These are phyloP conservation scores for Yponomeuta malinellus DNA, from an alignment of 2,888 invertebrate species.

Conservation along the genomic window DNA sequence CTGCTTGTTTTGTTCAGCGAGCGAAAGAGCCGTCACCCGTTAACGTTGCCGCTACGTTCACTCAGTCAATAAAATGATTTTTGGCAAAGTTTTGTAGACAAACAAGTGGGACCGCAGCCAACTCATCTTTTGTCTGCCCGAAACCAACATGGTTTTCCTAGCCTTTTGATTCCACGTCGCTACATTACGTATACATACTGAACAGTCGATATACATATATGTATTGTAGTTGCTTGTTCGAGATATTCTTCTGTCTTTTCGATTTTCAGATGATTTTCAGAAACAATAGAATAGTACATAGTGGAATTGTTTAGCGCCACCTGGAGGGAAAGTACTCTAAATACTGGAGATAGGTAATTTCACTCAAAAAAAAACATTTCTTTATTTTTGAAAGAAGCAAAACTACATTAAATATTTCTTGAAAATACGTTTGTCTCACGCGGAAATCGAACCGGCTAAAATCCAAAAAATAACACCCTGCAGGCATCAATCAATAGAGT, in stretches of 20 bases:
- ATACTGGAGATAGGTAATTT: too few relatives aligned
- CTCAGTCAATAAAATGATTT: slow-evolving; percentile 71
- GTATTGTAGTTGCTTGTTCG: neutral
- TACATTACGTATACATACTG: neutral
- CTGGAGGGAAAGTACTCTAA: too few relatives aligned
- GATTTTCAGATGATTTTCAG: neutral
- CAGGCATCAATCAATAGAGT: too few relatives aligned
- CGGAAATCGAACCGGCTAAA: too few relatives aligned
- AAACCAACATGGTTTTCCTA: slow-evolving; percentile 65
- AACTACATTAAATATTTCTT: too few relatives aligned
- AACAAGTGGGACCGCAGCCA: slow-evolving; percentile 72
- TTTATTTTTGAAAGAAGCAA: too few relatives aligned
- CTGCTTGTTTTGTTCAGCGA: slow-evolving; percentile 3
- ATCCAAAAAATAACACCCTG: too few relatives aligned
- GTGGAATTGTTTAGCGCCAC: too few relatives aligned
- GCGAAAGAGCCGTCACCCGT: slow-evolving; percentile 5
- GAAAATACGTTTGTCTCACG: too few relatives aligned
- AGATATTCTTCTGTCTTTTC: neutral
- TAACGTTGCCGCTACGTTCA: slow-evolving; percentile 41
- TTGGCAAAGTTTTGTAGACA: slow-evolving; percentile 73
- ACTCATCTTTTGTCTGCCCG: slow-evolving; percentile 72
- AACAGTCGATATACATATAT: neutral
- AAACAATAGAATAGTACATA: neutral
- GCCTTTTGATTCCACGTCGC: slow-evolving; percentile 49
- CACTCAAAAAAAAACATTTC: too few relatives aligned